These are phyloP conservation scores for Lissocephala sabroskyi DNA, from an alignment of 2,888 invertebrate species.

Conservation along the genomic window DNA sequence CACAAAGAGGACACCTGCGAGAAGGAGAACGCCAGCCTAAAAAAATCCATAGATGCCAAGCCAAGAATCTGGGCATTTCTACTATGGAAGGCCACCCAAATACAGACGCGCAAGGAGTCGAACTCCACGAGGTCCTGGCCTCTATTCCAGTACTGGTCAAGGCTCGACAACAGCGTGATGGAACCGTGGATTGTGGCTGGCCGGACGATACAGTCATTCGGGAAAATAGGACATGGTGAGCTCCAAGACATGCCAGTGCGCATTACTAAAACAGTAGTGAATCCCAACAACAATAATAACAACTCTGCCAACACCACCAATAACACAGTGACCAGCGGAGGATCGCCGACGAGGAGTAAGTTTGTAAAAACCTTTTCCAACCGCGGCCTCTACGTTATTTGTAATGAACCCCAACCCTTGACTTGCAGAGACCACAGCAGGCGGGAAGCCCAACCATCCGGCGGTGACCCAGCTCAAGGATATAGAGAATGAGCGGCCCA, in stretches of 20 bases:
- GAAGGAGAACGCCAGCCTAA: slow-evolving; percentile 73
- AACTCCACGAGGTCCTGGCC: slow-evolving; percentile 81
- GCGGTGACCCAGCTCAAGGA: slow-evolving; percentile 46
- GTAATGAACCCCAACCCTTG: too few relatives aligned
- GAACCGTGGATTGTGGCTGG: slow-evolving; percentile 88
- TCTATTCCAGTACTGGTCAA: slow-evolving; percentile 87
- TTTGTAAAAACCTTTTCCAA: too few relatives aligned
- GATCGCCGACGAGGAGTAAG: slow-evolving; percentile 60
- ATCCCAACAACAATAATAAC: slow-evolving; percentile 54
- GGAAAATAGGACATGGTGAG: slow-evolving; percentile 75
- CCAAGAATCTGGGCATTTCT: slow-evolving; percentile 90
- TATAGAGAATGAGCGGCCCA: slow-evolving; percentile 54
- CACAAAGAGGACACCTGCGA: slow-evolving; percentile 75
- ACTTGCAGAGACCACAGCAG: slow-evolving; percentile 34
- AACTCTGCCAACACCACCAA: slow-evolving; percentile 38
- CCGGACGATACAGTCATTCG: slow-evolving; percentile 81
- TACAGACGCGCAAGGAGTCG: slow-evolving; percentile 69
- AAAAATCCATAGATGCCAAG: slow-evolving; percentile 81
- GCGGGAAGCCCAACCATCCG: slow-evolving; percentile 45
- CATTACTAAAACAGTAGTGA: slow-evolving; percentile 72
- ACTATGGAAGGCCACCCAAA: slow-evolving; percentile 82
- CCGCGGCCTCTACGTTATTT: neutral
- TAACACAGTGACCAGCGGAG: slow-evolving; percentile 21
- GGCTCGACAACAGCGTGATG: slow-evolving; percentile 81
- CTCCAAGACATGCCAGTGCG: slow-evolving; percentile 73